A percentile compares a stretch with the other conserved stretches of the same genome.
These are phyloP conservation scores for Premnoplex brunnescens DNA, from an alignment of 2,797 vertebrate species.

Conservation along the genomic window DNA sequence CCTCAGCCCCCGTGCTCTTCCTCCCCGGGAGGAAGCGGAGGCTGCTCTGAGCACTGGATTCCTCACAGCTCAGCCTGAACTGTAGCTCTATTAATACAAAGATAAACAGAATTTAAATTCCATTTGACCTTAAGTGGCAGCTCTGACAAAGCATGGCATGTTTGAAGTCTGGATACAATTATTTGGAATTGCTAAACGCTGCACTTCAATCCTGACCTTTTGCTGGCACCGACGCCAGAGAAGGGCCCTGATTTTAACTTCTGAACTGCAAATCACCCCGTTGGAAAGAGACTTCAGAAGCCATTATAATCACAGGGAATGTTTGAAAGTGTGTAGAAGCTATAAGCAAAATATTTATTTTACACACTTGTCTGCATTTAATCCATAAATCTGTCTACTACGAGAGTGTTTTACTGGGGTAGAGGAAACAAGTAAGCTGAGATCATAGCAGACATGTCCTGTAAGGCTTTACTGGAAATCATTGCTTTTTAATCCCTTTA, in stretches of 20 bases:
- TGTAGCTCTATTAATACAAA: not conserved
- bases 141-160: not conserved
- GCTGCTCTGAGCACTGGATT: not conserved
- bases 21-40: not conserved
- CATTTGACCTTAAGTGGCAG: conserved; percentile 22
- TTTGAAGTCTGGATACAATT: conserved; percentile 12
- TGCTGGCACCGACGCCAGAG: not conserved
- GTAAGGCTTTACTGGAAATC: conserved; percentile 63
- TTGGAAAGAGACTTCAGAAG: conserved; percentile 9
- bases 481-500: conserved; percentile 68
- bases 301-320: not conserved
- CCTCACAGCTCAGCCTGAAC: not conserved
- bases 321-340: not conserved
- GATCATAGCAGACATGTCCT: conserved; percentile 61
- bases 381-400: conserved; percentile 18
- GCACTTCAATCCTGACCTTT: not conserved
- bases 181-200: conserved; percentile 12
- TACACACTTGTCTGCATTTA: conserved; percentile 55
- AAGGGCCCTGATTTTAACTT: conserved; percentile 13
- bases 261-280: conserved; percentile 8
- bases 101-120: conserved; percentile 38
- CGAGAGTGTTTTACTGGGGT: conserved; percentile 15
- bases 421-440: conserved; percentile 50
- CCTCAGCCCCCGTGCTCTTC: not conserved
- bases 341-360: conserved; percentile 45